Percentiles rank a stretch among this genome's conserved stretches.
phyloP scores from a whole-genome alignment of 2,113 vertebrate genomes.

The Anarhynchus alexandrinus region DNA sequence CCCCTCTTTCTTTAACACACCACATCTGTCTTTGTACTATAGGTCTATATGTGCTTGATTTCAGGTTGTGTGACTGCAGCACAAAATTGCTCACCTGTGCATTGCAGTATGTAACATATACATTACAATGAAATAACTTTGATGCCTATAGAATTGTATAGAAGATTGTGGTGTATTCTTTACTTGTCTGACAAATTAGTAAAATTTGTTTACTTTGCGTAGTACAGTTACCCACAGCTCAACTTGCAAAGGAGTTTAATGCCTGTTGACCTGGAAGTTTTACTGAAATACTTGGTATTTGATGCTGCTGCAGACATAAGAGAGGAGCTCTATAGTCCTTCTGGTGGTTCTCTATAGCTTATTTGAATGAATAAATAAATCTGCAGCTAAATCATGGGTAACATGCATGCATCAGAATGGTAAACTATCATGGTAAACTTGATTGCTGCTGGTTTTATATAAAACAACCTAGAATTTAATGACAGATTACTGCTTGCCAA shows the following conservation, averaged over 20 bases:
- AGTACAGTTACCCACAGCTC: neutral
- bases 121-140: neutral
- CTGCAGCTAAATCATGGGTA: neutral
- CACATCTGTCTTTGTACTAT: fast-evolving
- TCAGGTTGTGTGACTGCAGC: neutral
- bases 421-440: neutral
- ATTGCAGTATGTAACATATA: neutral
- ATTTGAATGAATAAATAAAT: neutral
- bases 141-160: neutral
- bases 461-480: neutral
- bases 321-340: neutral
- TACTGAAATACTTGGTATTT: neutral
- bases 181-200: neutral
- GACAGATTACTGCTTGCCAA: neutral
- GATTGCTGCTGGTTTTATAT: neutral
- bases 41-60: neutral
- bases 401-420: neutral
- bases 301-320: neutral
- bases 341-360: neutral
- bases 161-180: neutral
- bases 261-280: neutral
- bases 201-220: neutral
- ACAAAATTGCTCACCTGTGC: neutral
- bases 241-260: neutral
- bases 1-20: neutral